Evolutionary conservation across 2,888 invertebrate species (phyloP), one percentile per base, ranked within the genome.

Genomic region (Spicauda simplicius): DNA sequence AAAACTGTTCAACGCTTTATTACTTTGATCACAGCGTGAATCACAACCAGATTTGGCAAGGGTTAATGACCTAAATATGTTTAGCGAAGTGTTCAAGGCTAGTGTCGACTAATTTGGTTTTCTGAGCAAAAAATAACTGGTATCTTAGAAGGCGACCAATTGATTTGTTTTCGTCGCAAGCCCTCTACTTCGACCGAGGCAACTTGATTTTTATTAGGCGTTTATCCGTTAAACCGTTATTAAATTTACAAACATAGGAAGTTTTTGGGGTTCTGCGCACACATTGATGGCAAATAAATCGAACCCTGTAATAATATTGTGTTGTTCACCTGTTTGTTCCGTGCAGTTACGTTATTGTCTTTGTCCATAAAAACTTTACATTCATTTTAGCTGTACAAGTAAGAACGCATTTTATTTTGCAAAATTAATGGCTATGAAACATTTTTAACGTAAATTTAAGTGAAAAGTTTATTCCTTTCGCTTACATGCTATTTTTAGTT

Each of bases 61-160:
- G 93, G 93, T 93, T 88, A 92, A 91, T 90, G 91, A 92, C 93
- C 93, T 81, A 90, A 91, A 91, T 91, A 85, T 89, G 88, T 88
- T 90, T 87, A 85, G 88, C 86, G 81, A 86, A 89, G 82, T 88
- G 82, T 87, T 90, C 93, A 93, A 93, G 93, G 93, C 90, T 91
- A 90, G 74, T 75, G 77, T 74, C 81, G 79, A 87, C 85, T 86
- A 86, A 90, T 88, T 90, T 82, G 84, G 84, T 81, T 85, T 82
- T 85, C 80, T 83, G 80, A 83, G 84, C 81, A 74, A 80, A 76
- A 86, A 80, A 87, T 88, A 85, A 80, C 83, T 82, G 80, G 88
- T 86, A 87, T 85, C 81, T 80, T 73, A 80, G 78, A 82, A 81
- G 80, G 81, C 77, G 73, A 80, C 83, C 80, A 72, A 76, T 78